Percentiles rank a stretch among this genome's conserved stretches.
Conservation (phyloP, 2,888 invertebrate species). For the Drosophila neonasuta region DNA sequence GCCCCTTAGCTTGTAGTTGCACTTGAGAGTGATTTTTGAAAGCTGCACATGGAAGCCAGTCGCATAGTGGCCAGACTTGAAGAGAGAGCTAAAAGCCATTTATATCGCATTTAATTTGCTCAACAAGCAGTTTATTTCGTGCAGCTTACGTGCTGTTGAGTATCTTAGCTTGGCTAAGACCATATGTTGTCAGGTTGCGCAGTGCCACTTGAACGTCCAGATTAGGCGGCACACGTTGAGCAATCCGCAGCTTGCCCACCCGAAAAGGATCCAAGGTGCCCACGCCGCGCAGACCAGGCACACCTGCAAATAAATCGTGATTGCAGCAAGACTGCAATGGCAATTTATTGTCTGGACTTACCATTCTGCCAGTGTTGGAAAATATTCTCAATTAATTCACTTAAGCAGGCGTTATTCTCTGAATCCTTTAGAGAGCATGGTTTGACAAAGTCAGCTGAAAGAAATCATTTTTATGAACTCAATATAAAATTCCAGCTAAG, state of each 20-base stretch:
- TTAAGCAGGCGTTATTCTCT: constrained; percentile 29
- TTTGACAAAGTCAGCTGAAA: constrained; percentile 42
- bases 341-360: constrained; percentile 11
- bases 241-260: constrained; percentile 52
- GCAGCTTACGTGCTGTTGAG: constrained; percentile 54
- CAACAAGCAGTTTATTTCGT: neutral
- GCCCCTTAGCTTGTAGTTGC: constrained; percentile 86
- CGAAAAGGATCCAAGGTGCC: constrained; percentile 66
- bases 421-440: constrained; percentile 38
- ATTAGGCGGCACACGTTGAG: constrained; percentile 51
- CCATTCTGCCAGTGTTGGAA: constrained; percentile 55
- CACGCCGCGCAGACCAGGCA: constrained; percentile 52
- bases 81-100: constrained; percentile 75
- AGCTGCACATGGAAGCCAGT: constrained; percentile 85
- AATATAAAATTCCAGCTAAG: neutral
- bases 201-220: constrained; percentile 53
- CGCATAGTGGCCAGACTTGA: constrained; percentile 85
- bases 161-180: constrained; percentile 52
- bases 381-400: constrained; percentile 34
- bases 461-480: neutral
- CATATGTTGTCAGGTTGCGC: constrained; percentile 52
- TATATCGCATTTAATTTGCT: neutral
- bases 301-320: constrained; percentile 35
- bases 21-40: constrained; percentile 86
- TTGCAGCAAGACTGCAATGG: neutral